Conservation (phyloP, 2,113 vertebrate species). For the Nothocercus nigrocapillus region DNA sequence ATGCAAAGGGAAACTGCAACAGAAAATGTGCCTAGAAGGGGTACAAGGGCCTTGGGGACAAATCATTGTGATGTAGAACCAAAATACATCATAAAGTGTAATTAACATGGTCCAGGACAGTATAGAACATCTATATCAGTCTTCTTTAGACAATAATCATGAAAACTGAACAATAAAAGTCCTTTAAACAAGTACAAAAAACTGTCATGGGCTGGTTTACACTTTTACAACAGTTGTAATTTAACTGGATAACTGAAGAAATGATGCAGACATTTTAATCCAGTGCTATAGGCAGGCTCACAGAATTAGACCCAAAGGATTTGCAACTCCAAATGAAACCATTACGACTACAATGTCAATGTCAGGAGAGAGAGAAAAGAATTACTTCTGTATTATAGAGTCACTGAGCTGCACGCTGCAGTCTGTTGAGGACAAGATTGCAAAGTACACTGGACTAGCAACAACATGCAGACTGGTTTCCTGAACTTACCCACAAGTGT, state of each 20-base stretch:
- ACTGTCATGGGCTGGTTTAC: slow-evolving; percentile 85
- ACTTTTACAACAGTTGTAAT: slow-evolving; percentile 85
- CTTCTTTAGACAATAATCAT: slow-evolving; percentile 90
- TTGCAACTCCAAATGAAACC: slow-evolving; percentile 82
- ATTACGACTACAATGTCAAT: slow-evolving; percentile 88
- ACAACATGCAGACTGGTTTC: slow-evolving; percentile 79
- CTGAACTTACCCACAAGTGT: slow-evolving; percentile 78
- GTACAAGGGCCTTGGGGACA: slow-evolving; percentile 78
- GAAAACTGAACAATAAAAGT: slow-evolving; percentile 95
- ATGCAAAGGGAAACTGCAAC: slow-evolving; percentile 90
- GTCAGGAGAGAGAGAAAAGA: slow-evolving; percentile 82
- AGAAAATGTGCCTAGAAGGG: slow-evolving; percentile 86
- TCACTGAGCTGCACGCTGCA: slow-evolving; percentile 76
- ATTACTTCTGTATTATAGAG: slow-evolving; percentile 80
- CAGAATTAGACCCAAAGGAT: slow-evolving; percentile 87
- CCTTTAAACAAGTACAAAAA: slow-evolving; percentile 95
- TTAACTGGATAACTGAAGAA: slow-evolving; percentile 86
- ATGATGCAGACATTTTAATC: slow-evolving; percentile 87
- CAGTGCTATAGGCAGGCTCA: slow-evolving; percentile 87
- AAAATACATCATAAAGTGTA: slow-evolving; percentile 86
- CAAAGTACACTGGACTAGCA: slow-evolving; percentile 78
- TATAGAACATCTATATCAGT: slow-evolving; percentile 87
- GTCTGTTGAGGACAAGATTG: slow-evolving; percentile 75
- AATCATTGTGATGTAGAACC: slow-evolving; percentile 88
- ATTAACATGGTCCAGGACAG: slow-evolving; percentile 92